phyloP scores from a whole-genome alignment of 2,797 vertebrate genomes.

The Labroides dimidiatus region DNA sequence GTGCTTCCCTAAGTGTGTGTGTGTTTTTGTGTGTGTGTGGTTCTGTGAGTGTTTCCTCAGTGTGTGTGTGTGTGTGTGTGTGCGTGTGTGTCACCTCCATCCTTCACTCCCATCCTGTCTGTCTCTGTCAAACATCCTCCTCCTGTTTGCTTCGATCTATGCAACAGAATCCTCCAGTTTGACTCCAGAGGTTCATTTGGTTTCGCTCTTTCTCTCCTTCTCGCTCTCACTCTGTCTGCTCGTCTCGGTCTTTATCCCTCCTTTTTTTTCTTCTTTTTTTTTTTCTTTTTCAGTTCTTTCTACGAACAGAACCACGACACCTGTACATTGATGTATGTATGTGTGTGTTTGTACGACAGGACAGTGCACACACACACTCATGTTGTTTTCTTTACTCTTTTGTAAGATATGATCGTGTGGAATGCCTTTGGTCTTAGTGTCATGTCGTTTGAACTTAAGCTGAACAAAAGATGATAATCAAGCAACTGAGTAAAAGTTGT shows the following conservation, averaged over 20 bases:
- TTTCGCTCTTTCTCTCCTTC: conserved; percentile 37
- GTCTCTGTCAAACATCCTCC: conserved; percentile 47
- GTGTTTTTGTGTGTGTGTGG: conserved; percentile 15
- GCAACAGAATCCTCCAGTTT: conserved; percentile 82
- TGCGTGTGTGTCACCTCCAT: conserved; percentile 68
- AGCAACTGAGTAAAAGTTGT: conserved; percentile 85
- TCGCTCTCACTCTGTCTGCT: conserved; percentile 56
- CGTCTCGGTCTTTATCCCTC: conserved; percentile 60
- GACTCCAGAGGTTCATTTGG: conserved; percentile 53
- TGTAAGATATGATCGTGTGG: conserved; percentile 88
- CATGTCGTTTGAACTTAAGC: conserved; percentile 85
- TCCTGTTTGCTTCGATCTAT: conserved; percentile 87
- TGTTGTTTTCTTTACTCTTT: conserved; percentile 81
- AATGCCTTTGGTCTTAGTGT: conserved; percentile 88
- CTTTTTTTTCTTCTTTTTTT: no score
- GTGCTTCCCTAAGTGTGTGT: conserved; percentile 55
- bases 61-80: conserved; percentile 12
- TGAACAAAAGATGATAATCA: conserved; percentile 87
- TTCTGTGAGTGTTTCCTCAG: background rate
- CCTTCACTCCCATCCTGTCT: conserved; percentile 35
- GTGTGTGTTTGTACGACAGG: conserved; percentile 62
- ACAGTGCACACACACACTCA: conserved; percentile 57
- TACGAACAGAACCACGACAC: conserved; percentile 71
- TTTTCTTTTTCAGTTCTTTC: conserved; percentile 67
- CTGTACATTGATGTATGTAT: conserved; percentile 62